phyloP scores from a whole-genome alignment of 2,888 invertebrate genomes.

The Hemistola chrysoprasaria region DNA sequence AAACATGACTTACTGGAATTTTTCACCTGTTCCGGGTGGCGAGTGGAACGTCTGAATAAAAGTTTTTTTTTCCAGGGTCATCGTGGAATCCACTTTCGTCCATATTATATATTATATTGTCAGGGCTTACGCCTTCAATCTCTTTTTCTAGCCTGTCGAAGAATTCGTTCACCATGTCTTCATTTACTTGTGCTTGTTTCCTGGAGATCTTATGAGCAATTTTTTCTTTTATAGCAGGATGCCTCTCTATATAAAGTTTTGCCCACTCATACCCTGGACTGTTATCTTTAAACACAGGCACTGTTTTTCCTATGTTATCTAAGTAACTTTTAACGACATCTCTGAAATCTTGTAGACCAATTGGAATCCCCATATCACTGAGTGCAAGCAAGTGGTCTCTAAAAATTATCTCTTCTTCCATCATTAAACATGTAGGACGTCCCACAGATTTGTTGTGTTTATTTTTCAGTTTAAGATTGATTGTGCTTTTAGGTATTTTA shows the following conservation, averaged over 20 bases:
- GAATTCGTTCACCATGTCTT: constrained; percentile 20
- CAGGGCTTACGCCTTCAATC: constrained; percentile 15
- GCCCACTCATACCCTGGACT: constrained; percentile 23
- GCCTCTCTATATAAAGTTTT: constrained; percentile 19
- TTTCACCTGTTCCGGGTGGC: constrained; percentile 12
- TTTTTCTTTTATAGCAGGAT: constrained; percentile 20
- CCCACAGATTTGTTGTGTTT: constrained; percentile 19
- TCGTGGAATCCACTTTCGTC: constrained; percentile 19
- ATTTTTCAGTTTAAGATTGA: constrained; percentile 14
- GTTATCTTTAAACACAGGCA: constrained; percentile 15
- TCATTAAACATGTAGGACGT: constrained; percentile 8
- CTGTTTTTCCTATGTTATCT: constrained; percentile 14
- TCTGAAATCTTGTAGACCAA: constrained; percentile 19
- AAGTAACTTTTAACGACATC: constrained; percentile 18
- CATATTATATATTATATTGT: constrained; percentile 20
- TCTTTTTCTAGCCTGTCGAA: constrained; percentile 18
- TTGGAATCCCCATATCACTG: constrained; percentile 17
- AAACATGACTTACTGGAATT: constrained; percentile 15
- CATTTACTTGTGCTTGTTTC: constrained; percentile 21
- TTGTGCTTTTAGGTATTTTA: constrained; percentile 16
- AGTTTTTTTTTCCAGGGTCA: constrained; percentile 15
- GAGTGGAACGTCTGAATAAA: no score
- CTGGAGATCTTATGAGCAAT: constrained; percentile 13
- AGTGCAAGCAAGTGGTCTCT: constrained; percentile 18
- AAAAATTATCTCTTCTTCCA: constrained; percentile 10